Conservation (phyloP, 2,888 invertebrate species). For the Chymomyza procnemis region DNA sequence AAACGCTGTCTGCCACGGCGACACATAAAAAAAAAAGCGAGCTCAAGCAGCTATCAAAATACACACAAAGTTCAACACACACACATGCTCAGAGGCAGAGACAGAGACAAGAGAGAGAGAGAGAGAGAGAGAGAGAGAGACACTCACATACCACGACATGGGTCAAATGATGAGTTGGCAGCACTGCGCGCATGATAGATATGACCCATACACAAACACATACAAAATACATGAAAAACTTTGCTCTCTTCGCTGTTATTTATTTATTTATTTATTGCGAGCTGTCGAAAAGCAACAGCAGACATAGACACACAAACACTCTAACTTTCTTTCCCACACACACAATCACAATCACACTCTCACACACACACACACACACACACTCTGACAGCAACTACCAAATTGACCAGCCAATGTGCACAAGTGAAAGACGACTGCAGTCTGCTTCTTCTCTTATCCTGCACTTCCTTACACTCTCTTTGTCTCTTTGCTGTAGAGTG, state of each 20-base stretch:
- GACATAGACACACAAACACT: not conserved
- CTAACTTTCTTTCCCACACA: not conserved
- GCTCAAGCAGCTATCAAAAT: constrained; percentile 19
- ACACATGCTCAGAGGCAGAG: constrained; percentile 31
- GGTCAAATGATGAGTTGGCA: constrained; percentile 27
- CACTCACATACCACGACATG: constrained; percentile 30
- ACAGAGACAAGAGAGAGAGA: constrained; percentile 32
- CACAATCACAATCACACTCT: not conserved
- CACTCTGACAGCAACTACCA: not conserved
- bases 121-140: constrained; percentile 32
- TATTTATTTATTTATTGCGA: not conserved
- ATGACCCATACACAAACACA: constrained; percentile 1
- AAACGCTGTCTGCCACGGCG: constrained; percentile 6
- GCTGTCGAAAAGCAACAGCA: not conserved
- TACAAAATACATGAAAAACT: not conserved
- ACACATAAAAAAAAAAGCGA: constrained; percentile 27
- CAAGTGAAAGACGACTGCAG: not conserved
- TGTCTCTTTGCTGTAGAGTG: not conserved
- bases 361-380: not conserved
- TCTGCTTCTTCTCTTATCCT: not conserved
- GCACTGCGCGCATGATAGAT: constrained; percentile 36
- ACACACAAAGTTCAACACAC: constrained; percentile 7
- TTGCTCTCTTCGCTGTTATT: not conserved
- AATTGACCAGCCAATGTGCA: not conserved
- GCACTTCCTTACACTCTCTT: not conserved